Evolutionary conservation across 1,140 invertebrate genomes (phyloP).

Genomic region (Diachasma alloeum): DNA sequence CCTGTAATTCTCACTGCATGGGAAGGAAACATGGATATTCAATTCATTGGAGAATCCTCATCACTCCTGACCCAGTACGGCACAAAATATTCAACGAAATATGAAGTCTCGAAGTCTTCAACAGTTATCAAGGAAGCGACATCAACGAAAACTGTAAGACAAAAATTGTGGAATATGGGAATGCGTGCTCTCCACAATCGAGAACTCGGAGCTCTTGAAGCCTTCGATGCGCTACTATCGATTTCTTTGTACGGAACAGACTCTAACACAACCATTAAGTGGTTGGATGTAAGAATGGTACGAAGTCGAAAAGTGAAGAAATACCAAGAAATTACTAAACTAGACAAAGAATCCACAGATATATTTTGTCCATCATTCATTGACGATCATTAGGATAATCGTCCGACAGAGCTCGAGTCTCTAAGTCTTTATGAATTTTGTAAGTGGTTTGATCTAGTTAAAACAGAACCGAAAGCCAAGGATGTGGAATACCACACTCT

Average conservation of each 20-base stretch:
- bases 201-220: slow-evolving; percentile 39
- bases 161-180: slow-evolving; percentile 34
- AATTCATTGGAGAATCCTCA: slow-evolving; percentile 36
- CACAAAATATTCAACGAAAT: slow-evolving; percentile 42
- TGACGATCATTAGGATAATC: slow-evolving; percentile 25
- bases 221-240: slow-evolving; percentile 33
- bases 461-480: slow-evolving; percentile 26
- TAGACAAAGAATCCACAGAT: slow-evolving; percentile 31
- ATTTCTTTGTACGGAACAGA: too few relatives aligned
- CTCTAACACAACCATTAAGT: slow-evolving; percentile 40
- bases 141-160: slow-evolving; percentile 32
- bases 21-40: slow-evolving; percentile 42
- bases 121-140: slow-evolving; percentile 34
- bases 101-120: slow-evolving; percentile 30
- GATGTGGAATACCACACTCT: slow-evolving; percentile 28
- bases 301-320: slow-evolving; percentile 35
- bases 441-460: slow-evolving; percentile 23
- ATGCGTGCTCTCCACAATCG: slow-evolving; percentile 35
- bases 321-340: slow-evolving; percentile 27
- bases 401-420: not conserved
- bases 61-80: slow-evolving; percentile 29
- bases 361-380: slow-evolving; percentile 33
- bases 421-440: not conserved
- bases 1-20: slow-evolving; percentile 34
- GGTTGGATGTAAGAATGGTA: slow-evolving; percentile 38